Evolutionary conservation across 2,113 vertebrate genomes (phyloP), one percentile per base, ranked within the genome.

Genomic region (Argyrosomus japonicus): DNA sequence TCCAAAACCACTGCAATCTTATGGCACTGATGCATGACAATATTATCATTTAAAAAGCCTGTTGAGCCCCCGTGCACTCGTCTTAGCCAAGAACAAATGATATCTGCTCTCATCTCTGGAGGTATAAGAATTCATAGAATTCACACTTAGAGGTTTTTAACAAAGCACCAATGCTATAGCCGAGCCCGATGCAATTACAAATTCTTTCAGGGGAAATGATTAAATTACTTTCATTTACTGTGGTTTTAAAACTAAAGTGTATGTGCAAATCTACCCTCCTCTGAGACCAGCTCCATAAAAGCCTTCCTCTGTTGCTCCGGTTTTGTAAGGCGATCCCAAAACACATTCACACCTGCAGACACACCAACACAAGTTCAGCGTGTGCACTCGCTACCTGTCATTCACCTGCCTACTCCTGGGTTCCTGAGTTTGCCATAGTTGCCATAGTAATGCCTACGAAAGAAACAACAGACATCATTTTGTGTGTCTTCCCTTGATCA

Each of bases 41-140:
- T 86, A 92, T 88, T 87, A 90, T 90, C 71, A 84, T 92, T 89
- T 87, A 69, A 84, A 75, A 81, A 68, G 74, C 63, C 68, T 75
- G 74, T 83, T 77, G 78, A 82, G 81, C 80, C 83, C 53, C 68
- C 32, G 17, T 50, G 89, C 48, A 7, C 80, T 81, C 62, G 17
- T 77, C 70, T 79, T 68, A 75, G 25, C 68, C 48, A 50, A 88
- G 87, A 88, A 89, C 77, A 88, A 91, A 90, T 75, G 75, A 77
- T 73, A 76, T 77, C 81, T 21, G 43, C 56, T 65, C 58, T 71
- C 65, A 73, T 81, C 90, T 88, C 86, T 25, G 62, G 79, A 89
- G 89, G 81, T 83, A 84, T 80, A 82, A 77, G 70, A 86, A 85
- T 91, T 89, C 74, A 91, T 84, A 67, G 81, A 82, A 85, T 86